A percentile compares a stretch with the other conserved stretches of the same genome.
These are phyloP conservation scores for Sclerurus mexicanus DNA, from an alignment of 2,113 vertebrate genomes.

Conservation along the genomic window DNA sequence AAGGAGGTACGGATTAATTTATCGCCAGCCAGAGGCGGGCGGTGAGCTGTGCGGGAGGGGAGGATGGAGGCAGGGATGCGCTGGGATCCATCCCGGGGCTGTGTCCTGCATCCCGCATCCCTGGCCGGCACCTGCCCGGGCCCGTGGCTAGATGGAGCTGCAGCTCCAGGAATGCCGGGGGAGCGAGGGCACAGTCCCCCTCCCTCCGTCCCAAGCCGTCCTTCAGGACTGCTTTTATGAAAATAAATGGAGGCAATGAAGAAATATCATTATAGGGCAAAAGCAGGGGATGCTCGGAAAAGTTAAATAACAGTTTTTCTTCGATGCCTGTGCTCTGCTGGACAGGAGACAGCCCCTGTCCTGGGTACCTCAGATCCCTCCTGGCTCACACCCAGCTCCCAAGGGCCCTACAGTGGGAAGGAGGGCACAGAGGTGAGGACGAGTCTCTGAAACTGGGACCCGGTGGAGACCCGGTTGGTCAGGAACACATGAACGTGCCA, in stretches of 20 bases:
- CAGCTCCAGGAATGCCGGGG: slow-evolving; percentile 63
- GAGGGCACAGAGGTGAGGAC: not conserved
- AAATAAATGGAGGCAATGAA: not conserved
- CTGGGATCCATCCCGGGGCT: fast-evolving
- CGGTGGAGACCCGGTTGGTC: fast-evolving
- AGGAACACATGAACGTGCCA: fast-evolving
- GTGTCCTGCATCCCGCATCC: fast-evolving
- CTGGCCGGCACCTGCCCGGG: not conserved
- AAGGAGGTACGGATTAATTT: fast-evolving
- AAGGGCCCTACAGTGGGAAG: not conserved
- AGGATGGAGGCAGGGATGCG: fast-evolving
- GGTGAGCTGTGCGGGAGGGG: not conserved
- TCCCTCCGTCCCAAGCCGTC: not conserved
- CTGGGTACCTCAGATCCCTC: fast-evolving
- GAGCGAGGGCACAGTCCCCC: not conserved
- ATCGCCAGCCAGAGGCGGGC: fast-evolving
- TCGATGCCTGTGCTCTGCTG: fast-evolving
- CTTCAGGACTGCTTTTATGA: not conserved
- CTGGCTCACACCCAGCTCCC: not conserved
- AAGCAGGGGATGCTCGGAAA: not conserved
- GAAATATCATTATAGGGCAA: not conserved
- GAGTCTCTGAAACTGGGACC: fast-evolving
- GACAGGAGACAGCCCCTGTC: not conserved
- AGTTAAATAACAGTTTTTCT: not conserved
- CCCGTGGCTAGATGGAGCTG: slow-evolving; percentile 70